These are phyloP conservation scores for Oryzaephilus surinamensis DNA, from an alignment of 1,140 invertebrate genomes.

Conservation along the genomic window DNA sequence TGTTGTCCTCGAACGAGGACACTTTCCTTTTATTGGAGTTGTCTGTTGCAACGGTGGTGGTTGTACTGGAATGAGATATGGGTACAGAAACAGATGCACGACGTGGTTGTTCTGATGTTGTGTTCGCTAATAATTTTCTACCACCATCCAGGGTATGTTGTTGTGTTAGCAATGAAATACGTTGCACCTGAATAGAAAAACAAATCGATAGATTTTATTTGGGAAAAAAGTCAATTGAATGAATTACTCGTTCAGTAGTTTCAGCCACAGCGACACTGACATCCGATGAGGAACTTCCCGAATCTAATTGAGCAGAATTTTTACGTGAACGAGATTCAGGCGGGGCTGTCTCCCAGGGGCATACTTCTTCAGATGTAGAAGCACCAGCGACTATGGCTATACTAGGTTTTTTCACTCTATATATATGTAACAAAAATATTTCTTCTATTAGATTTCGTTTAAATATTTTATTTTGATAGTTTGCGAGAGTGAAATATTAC, in stretches of 20 bases:
- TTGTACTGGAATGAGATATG: slow-evolving; percentile 8
- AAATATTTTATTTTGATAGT: no score
- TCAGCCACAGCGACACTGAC: slow-evolving; percentile 50
- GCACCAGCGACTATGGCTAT: slow-evolving; percentile 33
- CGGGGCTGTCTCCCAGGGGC: slow-evolving; percentile 50
- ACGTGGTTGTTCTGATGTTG: slow-evolving; percentile 29
- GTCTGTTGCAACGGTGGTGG: slow-evolving; percentile 23
- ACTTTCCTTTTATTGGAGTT: slow-evolving; percentile 30
- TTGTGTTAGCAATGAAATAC: slow-evolving; percentile 44
- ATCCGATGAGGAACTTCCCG: slow-evolving; percentile 59
- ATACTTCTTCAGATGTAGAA: slow-evolving; percentile 50
- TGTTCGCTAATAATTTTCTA: slow-evolving; percentile 33
- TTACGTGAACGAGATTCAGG: slow-evolving; percentile 37
- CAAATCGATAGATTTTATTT: not conserved
- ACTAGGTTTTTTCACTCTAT: slow-evolving; percentile 32
- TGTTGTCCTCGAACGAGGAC: slow-evolving; percentile 38
- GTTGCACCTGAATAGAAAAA: slow-evolving; percentile 14
- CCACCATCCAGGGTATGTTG: slow-evolving; percentile 50
- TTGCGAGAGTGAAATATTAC: not conserved
- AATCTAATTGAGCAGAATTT: slow-evolving; percentile 46
- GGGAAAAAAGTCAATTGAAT: not conserved
- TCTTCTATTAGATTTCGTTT: no score
- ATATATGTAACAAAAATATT: slow-evolving; percentile 1
- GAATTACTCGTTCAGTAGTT: slow-evolving; percentile 44
- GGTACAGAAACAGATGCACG: slow-evolving; percentile 38